Evolutionary conservation across 2,888 invertebrate genomes (phyloP), one percentile per base, ranked within the genome.

Genomic region (Coronaproctus castanopsis): DNA sequence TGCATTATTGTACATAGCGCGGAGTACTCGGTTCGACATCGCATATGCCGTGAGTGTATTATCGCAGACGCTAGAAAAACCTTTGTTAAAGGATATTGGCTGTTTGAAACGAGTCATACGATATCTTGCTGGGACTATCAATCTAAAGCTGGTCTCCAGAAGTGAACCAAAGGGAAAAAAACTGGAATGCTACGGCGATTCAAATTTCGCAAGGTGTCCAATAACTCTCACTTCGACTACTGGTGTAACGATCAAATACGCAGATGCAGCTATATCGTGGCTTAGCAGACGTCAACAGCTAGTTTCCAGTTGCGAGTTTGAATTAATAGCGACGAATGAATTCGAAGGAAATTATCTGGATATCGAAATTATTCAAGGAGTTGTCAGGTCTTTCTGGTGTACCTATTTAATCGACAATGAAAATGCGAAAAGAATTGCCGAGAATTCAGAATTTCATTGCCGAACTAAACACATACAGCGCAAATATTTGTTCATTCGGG

Each of bases 171-270:
- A 20, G 36, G 14, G 19, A 18, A 1, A 2, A 2, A 19, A 20
- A 1, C 21, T 57, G 1, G 21, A 51, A 22, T 62, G 64, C 54
- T 70, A 62, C 59, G 70, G 68, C 24, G 69, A 71, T 65, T 68
- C 70, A 36, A 69, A 71, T 63, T 70, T 67, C 62, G 69, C 67
- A 52, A 67, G 68, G 3, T 67, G 68, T 36, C 36, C 55, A 24
- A 65, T 59, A 36, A 68, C 68, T 21, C 65, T 68, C 8, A 63
- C 69, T n/a, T 68, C 67, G 56, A 69, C 67, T 14, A 64, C 67
- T 48, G 68, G 66, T 18, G 61, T 66, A 0, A 59, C 67, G 1
- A 61, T 65, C 8, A 62, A 56, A 2, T 62, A 20, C 52, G 62
- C 60, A 24, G 54, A 52, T 50, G 62, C 52, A 1, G 57, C 64